Conservation (phyloP, 2,113 vertebrate species). For the Trematomus loennbergii region DNA sequence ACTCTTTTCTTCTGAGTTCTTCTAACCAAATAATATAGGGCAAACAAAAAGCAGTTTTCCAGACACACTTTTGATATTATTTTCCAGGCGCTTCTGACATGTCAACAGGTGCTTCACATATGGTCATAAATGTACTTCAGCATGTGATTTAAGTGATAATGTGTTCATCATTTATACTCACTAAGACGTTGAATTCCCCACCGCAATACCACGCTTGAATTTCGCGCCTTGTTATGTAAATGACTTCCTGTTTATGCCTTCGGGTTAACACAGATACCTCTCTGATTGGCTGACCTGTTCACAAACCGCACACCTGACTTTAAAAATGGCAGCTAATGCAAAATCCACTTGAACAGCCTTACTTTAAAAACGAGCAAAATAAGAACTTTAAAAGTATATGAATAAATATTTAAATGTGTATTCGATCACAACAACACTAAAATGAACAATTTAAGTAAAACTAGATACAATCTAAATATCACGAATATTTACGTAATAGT, state of each 20-base stretch:
- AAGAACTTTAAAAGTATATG: not conserved
- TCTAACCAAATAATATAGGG: not conserved
- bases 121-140: too few relatives aligned
- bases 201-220: slow-evolving; percentile 49
- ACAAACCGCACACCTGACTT: slow-evolving; percentile 20
- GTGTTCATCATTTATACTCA: slow-evolving; percentile 57
- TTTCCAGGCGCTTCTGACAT: not conserved
- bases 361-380: not conserved
- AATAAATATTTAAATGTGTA: not conserved
- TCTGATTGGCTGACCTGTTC: slow-evolving; percentile 54
- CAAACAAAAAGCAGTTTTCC: not conserved
- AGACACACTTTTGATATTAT: not conserved
- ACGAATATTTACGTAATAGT: not conserved
- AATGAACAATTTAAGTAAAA: slow-evolving; percentile 1
- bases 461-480: not conserved
- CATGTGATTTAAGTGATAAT: not conserved
- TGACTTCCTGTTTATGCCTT: slow-evolving; percentile 67
- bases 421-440: not conserved
- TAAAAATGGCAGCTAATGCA: not conserved
- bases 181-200: not conserved
- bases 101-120: not conserved
- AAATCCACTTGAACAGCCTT: not conserved
- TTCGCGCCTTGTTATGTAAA: slow-evolving; percentile 47
- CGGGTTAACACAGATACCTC: not conserved
- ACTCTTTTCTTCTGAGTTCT: not conserved